Base-by-base conservation (phyloP, 2,113 vertebrate species). In the Neogobius melanostomus region DNA sequence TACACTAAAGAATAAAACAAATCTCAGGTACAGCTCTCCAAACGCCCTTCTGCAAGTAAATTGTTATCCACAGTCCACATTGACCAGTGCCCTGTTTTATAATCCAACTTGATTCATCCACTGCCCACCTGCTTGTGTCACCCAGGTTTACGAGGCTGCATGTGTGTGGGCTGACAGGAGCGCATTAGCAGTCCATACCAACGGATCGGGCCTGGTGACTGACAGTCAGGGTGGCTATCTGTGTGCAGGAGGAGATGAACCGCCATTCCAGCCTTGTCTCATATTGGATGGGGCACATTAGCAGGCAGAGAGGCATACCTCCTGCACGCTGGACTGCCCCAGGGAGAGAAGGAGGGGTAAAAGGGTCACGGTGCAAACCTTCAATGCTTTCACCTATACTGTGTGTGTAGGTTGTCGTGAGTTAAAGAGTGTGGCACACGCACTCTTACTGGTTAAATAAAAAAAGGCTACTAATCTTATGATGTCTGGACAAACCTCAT, bases 111-210 rank as follows among this genome's bases (percentile, higher is more conserved):
- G 63, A 83, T 83, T 76, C 45, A 83, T 75, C 11, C 81, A 63
- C 43, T 16, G 53, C 68, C 66, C 73, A 73, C 69, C 77, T 76
- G 82, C 75, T 82, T 68, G 69, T 80, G 17, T 74, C 64, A 70
- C 81, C 57, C 3, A 0, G 0, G 49, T 79, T 64, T 64, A 64
- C 66, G 49, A 74, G 16, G 16, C 14, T n/a, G 36, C 1, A 6
- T 49, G 62, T 64, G 46, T 74, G 69, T 53, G 63, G 12, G 74
- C 15, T 43, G 71, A 61, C 59, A 10, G 57, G 57, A 60, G 57
- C 71, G 53, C 81, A 90, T 90, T 87, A 86, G 84, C 81, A 88
- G 84, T 86, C 86, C 72, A 72, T 53, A 77, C 28, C 68, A 71
- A 82, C 69, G 72, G 68, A 56, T 57, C 56, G 17, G 48, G 70